phyloP scores from a whole-genome alignment of 2,113 vertebrate genomes.

The Plestiodon gilberti region DNA sequence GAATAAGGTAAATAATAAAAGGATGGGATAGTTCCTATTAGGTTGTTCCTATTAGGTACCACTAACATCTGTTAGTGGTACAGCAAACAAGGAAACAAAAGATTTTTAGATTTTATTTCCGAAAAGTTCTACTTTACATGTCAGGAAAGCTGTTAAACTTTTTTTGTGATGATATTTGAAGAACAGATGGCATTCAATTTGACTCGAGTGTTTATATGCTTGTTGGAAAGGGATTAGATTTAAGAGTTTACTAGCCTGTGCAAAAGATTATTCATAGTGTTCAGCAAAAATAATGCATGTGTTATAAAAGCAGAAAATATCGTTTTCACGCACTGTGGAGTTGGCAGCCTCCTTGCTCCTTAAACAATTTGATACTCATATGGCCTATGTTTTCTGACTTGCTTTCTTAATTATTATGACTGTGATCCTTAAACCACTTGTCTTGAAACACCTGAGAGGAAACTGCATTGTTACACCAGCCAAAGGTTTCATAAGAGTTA shows the following conservation, averaged over 20 bases:
- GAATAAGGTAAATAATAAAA: background rate
- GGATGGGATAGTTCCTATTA: background rate
- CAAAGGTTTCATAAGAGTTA: background rate
- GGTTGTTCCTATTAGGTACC: no score
- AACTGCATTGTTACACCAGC: background rate
- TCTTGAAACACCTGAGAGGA: background rate
- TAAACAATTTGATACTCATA: background rate
- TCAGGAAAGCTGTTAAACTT: constrained; percentile 17
- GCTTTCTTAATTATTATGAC: background rate
- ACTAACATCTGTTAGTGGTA: no score
- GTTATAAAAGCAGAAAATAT: constrained; percentile 15
- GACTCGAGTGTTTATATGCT: background rate
- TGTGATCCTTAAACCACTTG: background rate
- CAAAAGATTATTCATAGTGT: background rate
- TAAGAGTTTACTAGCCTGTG: background rate
- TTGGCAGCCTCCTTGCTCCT: background rate
- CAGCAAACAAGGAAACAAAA: background rate
- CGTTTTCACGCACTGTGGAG: background rate
- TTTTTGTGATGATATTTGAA: background rate
- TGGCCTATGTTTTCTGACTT: background rate
- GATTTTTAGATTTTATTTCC: background rate
- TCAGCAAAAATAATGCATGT: background rate
- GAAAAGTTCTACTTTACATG: background rate
- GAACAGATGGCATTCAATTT: constrained; percentile 19
- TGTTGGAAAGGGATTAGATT: constrained; percentile 7